These are phyloP conservation scores for Acrobasis consociella DNA, from an alignment of 2,888 invertebrate species.

Conservation along the genomic window DNA sequence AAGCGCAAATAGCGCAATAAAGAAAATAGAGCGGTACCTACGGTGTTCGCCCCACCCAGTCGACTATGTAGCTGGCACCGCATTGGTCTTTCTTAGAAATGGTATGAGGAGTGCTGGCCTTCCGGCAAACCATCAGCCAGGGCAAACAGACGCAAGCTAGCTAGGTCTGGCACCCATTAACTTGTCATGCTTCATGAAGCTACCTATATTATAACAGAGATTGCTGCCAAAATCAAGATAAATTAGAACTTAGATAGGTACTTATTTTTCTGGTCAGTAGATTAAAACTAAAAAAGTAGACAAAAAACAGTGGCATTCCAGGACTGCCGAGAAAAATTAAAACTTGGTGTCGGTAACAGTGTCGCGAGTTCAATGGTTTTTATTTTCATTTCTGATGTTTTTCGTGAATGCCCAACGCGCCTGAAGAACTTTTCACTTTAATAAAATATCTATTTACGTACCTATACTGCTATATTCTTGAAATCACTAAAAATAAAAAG, in stretches of 20 bases:
- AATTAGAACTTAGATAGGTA: background rate
- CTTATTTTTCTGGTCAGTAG: background rate
- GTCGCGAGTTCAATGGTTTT: too few species aligned
- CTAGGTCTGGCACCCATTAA: constrained; percentile 37
- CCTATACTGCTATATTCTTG: too few species aligned
- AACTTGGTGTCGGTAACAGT: too few species aligned
- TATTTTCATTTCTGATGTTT: too few species aligned
- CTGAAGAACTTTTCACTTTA: too few species aligned
- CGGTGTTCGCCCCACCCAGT: constrained; percentile 65
- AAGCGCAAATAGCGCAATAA: constrained; percentile 50
- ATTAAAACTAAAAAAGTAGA: too few species aligned
- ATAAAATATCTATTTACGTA: too few species aligned
- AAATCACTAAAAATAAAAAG: too few species aligned
- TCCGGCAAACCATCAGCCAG: constrained; percentile 53
- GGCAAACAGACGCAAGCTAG: constrained; percentile 50
- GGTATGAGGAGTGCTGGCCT: constrained; percentile 61
- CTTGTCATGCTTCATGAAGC: constrained; percentile 26
- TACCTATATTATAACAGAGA: constrained; percentile 8
- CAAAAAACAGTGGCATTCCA: too few species aligned
- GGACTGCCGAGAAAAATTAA: too few species aligned
- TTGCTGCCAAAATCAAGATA: constrained; percentile 10
- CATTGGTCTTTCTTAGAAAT: constrained; percentile 61
- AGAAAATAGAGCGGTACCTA: constrained; percentile 54
- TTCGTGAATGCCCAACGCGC: too few species aligned
- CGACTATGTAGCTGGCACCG: constrained; percentile 47